Conservation (phyloP, 1,140 invertebrate genomes). For the Drosophila albomicans region DNA sequence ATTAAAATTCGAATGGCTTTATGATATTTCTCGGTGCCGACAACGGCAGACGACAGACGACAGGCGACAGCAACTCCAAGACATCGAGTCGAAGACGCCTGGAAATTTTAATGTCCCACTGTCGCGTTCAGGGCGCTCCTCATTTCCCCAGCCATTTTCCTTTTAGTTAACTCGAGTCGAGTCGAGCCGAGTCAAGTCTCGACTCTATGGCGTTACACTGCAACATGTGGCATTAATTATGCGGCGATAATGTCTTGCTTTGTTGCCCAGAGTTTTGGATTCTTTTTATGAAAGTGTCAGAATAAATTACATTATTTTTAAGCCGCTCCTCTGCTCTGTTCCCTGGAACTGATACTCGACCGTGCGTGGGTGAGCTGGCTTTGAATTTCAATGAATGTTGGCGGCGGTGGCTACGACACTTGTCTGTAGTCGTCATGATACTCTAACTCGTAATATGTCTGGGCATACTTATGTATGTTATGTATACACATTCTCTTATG, state of each 20-base stretch:
- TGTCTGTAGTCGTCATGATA: conserved; percentile 19
- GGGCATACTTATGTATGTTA: conserved; percentile 14
- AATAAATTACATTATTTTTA: conserved; percentile 83
- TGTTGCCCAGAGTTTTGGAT: conserved; percentile 73
- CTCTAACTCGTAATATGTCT: conserved; percentile 19
- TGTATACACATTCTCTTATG: conserved; percentile 13
- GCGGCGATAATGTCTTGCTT: conserved; percentile 82
- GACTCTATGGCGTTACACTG: conserved; percentile 42
- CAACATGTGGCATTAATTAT: conserved; percentile 84
- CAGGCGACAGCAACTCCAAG: conserved; percentile 25
- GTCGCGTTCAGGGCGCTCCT: conserved; percentile 23
- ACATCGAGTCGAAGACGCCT: conserved; percentile 20
- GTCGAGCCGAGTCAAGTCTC: background rate
- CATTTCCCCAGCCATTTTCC: conserved; percentile 7
- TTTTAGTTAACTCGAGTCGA: background rate
- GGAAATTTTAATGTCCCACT: conserved; percentile 68
- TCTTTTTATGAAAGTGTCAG: conserved; percentile 82
- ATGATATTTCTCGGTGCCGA: conserved; percentile 69
- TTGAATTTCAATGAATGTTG: conserved; percentile 63
- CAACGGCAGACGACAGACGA: conserved; percentile 29
- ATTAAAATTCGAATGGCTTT: conserved; percentile 78
- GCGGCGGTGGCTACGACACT: conserved; percentile 14
- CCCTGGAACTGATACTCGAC: conserved; percentile 57
- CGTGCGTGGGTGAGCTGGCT: conserved; percentile 29
- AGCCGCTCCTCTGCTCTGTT: conserved; percentile 40